phyloP scores from a whole-genome alignment of 2,888 invertebrate species.

The Acanthosepion pharaonis region DNA sequence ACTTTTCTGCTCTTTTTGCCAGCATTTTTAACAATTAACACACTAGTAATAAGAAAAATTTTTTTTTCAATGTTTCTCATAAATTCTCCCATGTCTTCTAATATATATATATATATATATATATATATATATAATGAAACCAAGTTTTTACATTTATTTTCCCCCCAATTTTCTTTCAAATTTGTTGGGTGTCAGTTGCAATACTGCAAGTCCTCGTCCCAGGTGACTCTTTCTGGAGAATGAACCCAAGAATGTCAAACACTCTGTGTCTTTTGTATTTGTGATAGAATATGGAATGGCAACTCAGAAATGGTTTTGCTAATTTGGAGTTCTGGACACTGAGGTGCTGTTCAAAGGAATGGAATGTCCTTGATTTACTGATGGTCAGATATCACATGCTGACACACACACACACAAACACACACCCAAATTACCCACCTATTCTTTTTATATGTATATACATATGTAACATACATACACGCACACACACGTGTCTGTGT shows the following conservation, averaged over 20 bases:
- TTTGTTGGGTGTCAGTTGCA: background rate
- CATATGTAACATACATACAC: background rate
- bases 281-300: conserved; percentile 33
- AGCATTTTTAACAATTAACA: background rate
- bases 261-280: conserved; percentile 1
- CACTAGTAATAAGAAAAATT: no score
- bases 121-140: no score
- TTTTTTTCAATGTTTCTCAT: background rate
- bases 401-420: background rate
- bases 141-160: background rate
- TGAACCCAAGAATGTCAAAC: conserved; percentile 33
- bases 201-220: background rate
- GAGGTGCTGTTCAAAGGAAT: background rate
- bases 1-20: background rate
- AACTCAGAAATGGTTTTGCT: background rate
- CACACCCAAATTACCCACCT: background rate
- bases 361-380: background rate
- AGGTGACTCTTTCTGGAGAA: conserved; percentile 33
- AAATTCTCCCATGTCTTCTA: background rate
- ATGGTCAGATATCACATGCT: background rate
- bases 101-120: no score
- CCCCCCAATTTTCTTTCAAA: background rate
- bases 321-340: conserved; percentile 4
- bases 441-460: no score
- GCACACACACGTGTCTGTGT: background rate